Base-by-base conservation (phyloP, 2,888 invertebrate genomes). In the Isoperla grammatica region DNA sequence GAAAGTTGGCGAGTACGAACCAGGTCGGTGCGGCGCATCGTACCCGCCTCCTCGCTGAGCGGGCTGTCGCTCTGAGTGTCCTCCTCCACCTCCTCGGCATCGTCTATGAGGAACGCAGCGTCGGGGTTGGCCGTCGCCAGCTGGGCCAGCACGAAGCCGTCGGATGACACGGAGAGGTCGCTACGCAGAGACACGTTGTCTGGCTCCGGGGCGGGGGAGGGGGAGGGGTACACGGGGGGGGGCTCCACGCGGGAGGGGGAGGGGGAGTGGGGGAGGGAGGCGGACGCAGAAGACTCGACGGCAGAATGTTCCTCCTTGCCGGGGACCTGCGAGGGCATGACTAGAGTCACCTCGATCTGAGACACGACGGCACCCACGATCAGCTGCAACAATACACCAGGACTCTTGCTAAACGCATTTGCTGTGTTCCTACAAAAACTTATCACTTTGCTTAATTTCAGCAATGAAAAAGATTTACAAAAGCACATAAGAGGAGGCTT, bases 281-380 rank as follows among this genome's bases (percentile, higher is more conserved):
- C 17, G 19, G 53, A 53, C 11, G 53, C 53, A 2, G 53, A 53
- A 2, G 53, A 53, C 19, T 37, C 53, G 2, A 53, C 37, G 8
- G 39, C 20, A 11, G 53, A 53, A 19, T 53, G 53, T 19, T 53
- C 53, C 79, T 91, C 91, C 73, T 90, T 91, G 8, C 90, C 90
- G 42, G 89, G 88, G 69, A 86, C 86, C 72, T 82, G 86, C 61
- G 89, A 85, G 37, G 92, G 91, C 81, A 92, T 88, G 63, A 95
- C 88, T 67, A 95, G 81, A 0, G 92, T 94, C 60, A 95, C 77
- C 75, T 95, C 95, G 46, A 90, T 46, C 62, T 94, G 92, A 13
- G 93, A 92, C 61, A 94, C 81, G 64, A 90, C 81, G 62, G 90
- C 82, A 2, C 91, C 92, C 57, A 90, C 75, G 23, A 86, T 84